Base-by-base conservation (phyloP, 2,797 vertebrate genomes). In the Centropyge bicolor region DNA sequence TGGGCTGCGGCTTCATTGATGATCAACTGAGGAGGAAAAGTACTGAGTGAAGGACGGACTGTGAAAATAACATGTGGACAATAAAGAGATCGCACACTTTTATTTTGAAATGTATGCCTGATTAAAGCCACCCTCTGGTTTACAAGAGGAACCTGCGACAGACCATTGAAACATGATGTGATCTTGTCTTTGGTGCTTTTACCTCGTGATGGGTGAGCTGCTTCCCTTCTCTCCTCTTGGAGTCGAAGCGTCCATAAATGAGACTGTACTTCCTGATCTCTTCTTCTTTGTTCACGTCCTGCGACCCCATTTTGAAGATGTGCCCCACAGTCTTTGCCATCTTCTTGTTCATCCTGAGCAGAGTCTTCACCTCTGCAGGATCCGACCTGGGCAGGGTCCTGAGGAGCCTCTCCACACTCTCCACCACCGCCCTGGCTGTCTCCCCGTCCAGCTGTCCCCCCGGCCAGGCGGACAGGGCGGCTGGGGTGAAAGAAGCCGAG, bases 1-100 rank as follows among this genome's bases (percentile, higher is more conserved):
- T 98, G 98, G 36, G 98, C 97, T 0, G 98, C 97, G 0, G 98
- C 98, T 90, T 99, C 98, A 5, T 99, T 99, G 94, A 99, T 98
- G 92, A 98, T 98, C 89, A 99, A 88, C 98, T 99, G 94, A 61
- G 72, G 76, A 86, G 61, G 83, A 70, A 79, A 84, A 86, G 59
- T 59, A 86, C 41, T 27, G 62, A 74, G 62, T 89, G 62, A 80
- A 71, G 56, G 48, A 88, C 3, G 70, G 43, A 75, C 61, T 46
- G 31, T 64, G 61, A 48, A 70, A 36, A 67, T 22, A 1, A 56
- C n/a, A 68, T 52, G 36, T 16, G 78, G 49, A 72, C 31, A 27
- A 40, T 22, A 48, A 4, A 61, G 5, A 20, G 10, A 78, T 24
- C 16, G 16, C 5, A 52, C n/a, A 19, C 11, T 20, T 68, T 61